Base-by-base conservation (phyloP, 2,113 vertebrate species). In the Forbesichthys agassizii region DNA sequence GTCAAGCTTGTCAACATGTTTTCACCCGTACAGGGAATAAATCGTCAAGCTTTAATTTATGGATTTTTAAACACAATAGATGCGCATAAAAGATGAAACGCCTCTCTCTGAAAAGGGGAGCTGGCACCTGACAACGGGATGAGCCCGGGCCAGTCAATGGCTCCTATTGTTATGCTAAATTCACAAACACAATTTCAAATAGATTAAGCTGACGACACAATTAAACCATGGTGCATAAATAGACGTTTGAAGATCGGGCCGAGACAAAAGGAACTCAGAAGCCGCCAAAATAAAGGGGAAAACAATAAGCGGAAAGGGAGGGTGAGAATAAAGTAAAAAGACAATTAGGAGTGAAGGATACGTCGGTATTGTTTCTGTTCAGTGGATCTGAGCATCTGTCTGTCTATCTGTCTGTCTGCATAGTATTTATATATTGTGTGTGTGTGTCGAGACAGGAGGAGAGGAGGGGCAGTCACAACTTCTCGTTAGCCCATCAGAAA, bases 91-190 rank as follows among this genome's bases (percentile, higher is more conserved):
- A 87, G 84, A 90, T 85, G 83, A 91, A 85, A 89, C 84, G 49
- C 57, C 42, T 66, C 63, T 69, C 75, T 79, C 59, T 78, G 84
- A 83, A 85, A 86, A 58, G 74, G 56, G 46, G 79, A 69, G 71
- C 71, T 80, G 88, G 81, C 85, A 86, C 48, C 8, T 76, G 79
- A 68, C 73, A 75, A 74, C 53, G 1, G 73, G 75, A 73, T 63
- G 83, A 81, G 70, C 79, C 27, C 20, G 33, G 47, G 27, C 66
- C 33, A 5, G 48, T 87, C 86, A 89, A 86, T 75, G 70, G 85
- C 53, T 53, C 12, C 87, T 36, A 89, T 93, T 94, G 86, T 93
- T 6, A 92, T 92, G 91, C 75, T 86, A 88, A 92, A 83, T 82
- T 63, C 75, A 63, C 80, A 84, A 82, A 84, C 68, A 78, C 72